Evolutionary conservation across 2,888 invertebrate species (phyloP).

Genomic region (Sthenelais limicola): DNA sequence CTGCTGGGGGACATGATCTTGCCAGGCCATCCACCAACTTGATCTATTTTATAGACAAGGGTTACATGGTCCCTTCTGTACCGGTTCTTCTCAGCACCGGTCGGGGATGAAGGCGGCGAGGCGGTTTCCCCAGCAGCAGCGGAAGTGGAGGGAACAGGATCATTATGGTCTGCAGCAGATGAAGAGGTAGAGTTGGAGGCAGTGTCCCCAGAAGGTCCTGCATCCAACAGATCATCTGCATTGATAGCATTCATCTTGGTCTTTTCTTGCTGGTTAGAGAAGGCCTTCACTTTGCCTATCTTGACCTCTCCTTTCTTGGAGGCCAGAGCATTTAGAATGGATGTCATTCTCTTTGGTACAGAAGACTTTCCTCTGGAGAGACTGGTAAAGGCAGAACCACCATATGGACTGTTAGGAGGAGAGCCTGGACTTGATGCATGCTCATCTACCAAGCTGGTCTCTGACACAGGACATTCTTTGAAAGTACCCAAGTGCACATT

Average conservation of each 20-base stretch:
- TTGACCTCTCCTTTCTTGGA: conserved; percentile 49
- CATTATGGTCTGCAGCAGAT: neutral
- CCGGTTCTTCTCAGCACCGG: conserved; percentile 5
- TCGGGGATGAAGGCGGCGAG: conserved; percentile 25
- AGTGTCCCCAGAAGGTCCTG: too few species aligned
- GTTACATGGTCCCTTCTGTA: conserved; percentile 3
- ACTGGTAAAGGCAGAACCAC: conserved; percentile 14
- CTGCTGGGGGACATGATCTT: conserved; percentile 48
- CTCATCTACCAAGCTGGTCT: conserved; percentile 21
- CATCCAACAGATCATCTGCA: conserved; percentile 45
- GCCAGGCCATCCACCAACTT: conserved; percentile 52
- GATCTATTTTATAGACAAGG: conserved; percentile 49
- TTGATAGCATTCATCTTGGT: conserved; percentile 47
- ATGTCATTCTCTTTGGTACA: conserved; percentile 42
- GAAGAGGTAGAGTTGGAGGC: neutral
- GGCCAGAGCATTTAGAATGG: conserved; percentile 52
- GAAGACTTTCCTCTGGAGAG: conserved; percentile 4
- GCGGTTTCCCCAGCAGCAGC: conserved; percentile 14
- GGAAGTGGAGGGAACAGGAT: conserved; percentile 26
- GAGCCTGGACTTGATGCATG: conserved; percentile 25
- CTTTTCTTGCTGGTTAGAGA: conserved; percentile 30
- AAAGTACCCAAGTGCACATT: conserved; percentile 46
- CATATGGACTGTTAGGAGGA: conserved; percentile 28
- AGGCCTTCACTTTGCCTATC: conserved; percentile 48
- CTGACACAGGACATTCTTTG: conserved; percentile 46